These are phyloP conservation scores for Bombus sylvicola DNA, from an alignment of 1,140 invertebrate species.

Conservation along the genomic window DNA sequence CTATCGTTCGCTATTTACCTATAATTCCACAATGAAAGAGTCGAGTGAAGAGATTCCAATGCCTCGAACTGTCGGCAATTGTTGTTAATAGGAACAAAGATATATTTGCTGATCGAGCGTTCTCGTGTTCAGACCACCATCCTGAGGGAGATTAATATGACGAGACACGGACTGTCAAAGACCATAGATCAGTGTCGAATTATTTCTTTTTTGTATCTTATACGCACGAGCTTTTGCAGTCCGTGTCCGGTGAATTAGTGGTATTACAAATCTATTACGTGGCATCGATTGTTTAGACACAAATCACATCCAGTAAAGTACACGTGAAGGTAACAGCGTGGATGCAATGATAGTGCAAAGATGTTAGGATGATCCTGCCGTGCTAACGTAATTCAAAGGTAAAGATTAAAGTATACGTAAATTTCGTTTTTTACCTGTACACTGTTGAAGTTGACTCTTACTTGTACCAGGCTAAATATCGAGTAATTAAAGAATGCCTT, in stretches of 20 bases:
- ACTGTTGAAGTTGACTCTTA: background rate
- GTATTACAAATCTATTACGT: constrained; percentile 56
- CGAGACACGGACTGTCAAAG: constrained; percentile 46
- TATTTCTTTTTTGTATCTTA: constrained; percentile 38
- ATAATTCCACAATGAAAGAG: constrained; percentile 12
- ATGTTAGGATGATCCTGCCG: constrained; percentile 46
- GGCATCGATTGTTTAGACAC: constrained; percentile 42
- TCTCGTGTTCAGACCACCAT: constrained; percentile 51
- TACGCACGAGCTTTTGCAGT: constrained; percentile 41
- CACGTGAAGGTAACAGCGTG: constrained; percentile 36
- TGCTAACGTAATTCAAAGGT: constrained; percentile 6
- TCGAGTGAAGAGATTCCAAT: background rate
- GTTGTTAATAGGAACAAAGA: constrained; percentile 33
- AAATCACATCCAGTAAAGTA: constrained; percentile 50
- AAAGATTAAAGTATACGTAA: background rate
- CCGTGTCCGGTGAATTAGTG: constrained; percentile 55
- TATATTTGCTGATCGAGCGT: constrained; percentile 18
- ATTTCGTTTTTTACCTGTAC: constrained; percentile 15
- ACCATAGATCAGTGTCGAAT: constrained; percentile 3
- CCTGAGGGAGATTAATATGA: background rate
- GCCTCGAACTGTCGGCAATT: background rate
- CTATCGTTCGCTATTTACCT: background rate
- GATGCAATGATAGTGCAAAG: constrained; percentile 40
- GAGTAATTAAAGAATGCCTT: background rate
- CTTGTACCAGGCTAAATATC: background rate